Base-by-base conservation (phyloP, 2,888 invertebrate species). In the Apotomis capreana region DNA sequence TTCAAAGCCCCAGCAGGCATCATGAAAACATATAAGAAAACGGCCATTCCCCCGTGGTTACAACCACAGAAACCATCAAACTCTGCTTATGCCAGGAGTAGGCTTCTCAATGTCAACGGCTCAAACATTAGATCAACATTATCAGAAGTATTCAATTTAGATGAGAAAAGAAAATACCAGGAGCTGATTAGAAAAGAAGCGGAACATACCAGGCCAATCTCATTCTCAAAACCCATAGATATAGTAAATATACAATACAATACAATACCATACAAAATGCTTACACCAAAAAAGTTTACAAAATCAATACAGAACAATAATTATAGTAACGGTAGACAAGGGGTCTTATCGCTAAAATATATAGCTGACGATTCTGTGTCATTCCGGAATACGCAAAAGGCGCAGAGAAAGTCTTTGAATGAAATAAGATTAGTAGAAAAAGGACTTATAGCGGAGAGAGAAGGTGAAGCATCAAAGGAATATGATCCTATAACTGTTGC, bases 161-260 rank as follows among this genome's bases (percentile, higher is more conserved):
- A 94, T 77, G 94, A 95, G 76, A 95, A 94, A 79, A 89, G 86
- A 78, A 91, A 90, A 79, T 95, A 95, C 77, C 91, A 92, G 78
- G 93, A 94, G 81, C 80, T 95, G 57, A 90, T 95, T 52, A 89
- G 87, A 64, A 86, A 87, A 78, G 89, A 92, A 5, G 82, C 88
- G 81, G 76, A 3, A 85, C 85, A 6, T n/a, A 82, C 85, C 74
- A 89, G 85, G 77, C 83, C 88, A 6, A 59, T 81, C 4, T 64
- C 80, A 44, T 74, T 79, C 8, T 76, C 82, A 0, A 90, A 84
- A 76, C 81, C 85, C 8, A n/a, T 79, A 69, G 88, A 90, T 68
- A 81, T 87, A 64, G 82, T 87, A 0, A 88, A 88, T 79, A n/a
- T n/a, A n/a, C n/a, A n/a, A n/a, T n/a, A n/a, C n/a, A n/a, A n/a